Conservation (phyloP, 2,797 vertebrate species). For the Danio jaintianensis region DNA sequence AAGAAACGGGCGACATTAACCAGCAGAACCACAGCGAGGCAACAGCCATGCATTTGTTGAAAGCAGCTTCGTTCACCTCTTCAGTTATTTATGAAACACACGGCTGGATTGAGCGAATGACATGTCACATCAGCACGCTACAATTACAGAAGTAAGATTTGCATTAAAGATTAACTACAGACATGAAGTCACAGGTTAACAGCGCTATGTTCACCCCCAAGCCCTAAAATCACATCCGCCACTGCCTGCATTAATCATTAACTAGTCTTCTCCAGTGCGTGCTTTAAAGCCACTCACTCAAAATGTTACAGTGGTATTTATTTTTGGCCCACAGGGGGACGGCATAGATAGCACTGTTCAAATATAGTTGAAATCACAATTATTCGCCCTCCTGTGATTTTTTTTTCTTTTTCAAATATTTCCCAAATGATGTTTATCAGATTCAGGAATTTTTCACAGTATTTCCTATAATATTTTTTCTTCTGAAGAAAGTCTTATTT, state of each 20-base stretch:
- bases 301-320: constrained; percentile 15
- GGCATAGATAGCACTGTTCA: background rate
- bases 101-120: background rate
- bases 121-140: constrained; percentile 23
- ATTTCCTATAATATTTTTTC: no score
- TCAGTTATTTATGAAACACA: constrained; percentile 41
- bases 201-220: constrained; percentile 33
- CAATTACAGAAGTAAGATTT: constrained; percentile 20
- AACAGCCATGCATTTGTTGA: background rate
- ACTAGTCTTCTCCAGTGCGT: background rate
- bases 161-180: constrained; percentile 21
- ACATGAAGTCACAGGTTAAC: background rate
- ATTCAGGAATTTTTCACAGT: no score
- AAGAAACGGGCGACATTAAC: background rate
- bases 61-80: background rate
- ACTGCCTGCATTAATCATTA: constrained; percentile 17
- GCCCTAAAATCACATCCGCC: background rate
- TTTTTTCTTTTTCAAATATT: no score
- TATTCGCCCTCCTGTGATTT: no score
- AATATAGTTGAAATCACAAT: background rate
- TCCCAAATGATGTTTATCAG: no score
- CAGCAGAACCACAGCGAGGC: background rate
- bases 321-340: background rate
- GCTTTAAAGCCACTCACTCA: background rate
- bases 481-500: no score